phyloP scores from a whole-genome alignment of 2,888 invertebrate genomes.

The Nemotelus nigrinus region DNA sequence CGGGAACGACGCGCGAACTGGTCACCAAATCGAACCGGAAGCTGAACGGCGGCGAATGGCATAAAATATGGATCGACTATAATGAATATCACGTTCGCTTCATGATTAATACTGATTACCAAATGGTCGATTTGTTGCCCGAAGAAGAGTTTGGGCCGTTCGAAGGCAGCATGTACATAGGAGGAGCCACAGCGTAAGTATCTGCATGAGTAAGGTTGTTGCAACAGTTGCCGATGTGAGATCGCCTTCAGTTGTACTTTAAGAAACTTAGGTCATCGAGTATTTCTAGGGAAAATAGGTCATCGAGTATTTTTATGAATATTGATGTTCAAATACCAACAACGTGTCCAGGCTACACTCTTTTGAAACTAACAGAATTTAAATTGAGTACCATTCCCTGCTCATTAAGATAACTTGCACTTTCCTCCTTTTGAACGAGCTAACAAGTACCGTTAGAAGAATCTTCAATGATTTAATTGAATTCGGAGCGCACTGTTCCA shows the following conservation, averaged over 20 bases:
- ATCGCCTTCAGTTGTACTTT: background rate
- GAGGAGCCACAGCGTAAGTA: constrained; percentile 89
- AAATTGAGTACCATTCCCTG: no score
- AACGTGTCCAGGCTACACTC: no score
- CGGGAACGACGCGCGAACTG: constrained; percentile 81
- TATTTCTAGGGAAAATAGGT: no score
- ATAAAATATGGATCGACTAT: constrained; percentile 95
- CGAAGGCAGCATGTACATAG: constrained; percentile 93
- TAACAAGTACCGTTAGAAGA: no score
- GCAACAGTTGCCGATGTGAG: background rate
- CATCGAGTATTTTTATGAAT: no score
- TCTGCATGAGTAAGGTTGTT: background rate
- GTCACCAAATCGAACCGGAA: constrained; percentile 84
- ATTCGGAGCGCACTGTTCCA: no score
- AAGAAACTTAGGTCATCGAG: no score
- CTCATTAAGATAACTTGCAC: no score
- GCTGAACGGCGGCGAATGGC: constrained; percentile 94
- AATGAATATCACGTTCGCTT: constrained; percentile 93
- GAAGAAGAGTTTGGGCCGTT: constrained; percentile 93
- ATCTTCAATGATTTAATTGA: no score
- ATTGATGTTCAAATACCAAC: no score
- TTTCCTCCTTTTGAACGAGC: no score
- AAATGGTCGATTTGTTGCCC: constrained; percentile 84
- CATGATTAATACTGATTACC: constrained; percentile 89
- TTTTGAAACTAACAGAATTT: no score